Base-by-base conservation (phyloP, 35 echinoderm and acorn worm genomes). In the Eucidaris tribuloides region DNA sequence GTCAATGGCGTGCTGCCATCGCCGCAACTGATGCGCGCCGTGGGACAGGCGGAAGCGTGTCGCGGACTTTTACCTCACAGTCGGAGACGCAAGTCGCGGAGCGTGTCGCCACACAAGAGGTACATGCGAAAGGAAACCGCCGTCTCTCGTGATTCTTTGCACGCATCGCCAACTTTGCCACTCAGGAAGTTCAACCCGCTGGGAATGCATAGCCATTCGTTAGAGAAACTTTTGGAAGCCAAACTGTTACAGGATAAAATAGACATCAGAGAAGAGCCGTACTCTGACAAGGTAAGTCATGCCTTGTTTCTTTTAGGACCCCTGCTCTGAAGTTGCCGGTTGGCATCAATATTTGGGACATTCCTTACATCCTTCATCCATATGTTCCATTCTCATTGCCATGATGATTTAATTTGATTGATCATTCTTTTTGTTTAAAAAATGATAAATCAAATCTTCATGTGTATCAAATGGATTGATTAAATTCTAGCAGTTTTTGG, bases 241-340 rank as follows among this genome's bases (percentile, higher is more conserved):
- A 90, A 89, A 31, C 64, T 90, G 15, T 63, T 70, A 52, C 83
- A 89, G 30, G 96, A 99, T 43, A 83, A 87, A 33, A 90, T 99
- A 29, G 87, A 99, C 55, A 64, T 99, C 18, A 82, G 66, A 42
- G 82, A 90, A 42, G 90, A 90, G 45, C 96, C 96, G 40, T 99
- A 99, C 61, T 93, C 96, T 58, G 91, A 99, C 45, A 93, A 88
- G 91, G 91, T 99, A 91, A 82, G 76, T 78, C n/a, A 13, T 11
- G 20, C 23, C 28, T n/a, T n/a, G n/a, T n/a, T n/a, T n/a, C n/a
- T n/a, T n/a, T n/a, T n/a, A n/a, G n/a, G n/a, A n/a, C n/a, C n/a
- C n/a, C n/a, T n/a, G n/a, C n/a, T n/a, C n/a, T n/a, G n/a, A n/a
- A n/a, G n/a, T n/a, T n/a, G n/a, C n/a, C n/a, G n/a, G n/a, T n/a